A percentile compares a stretch with the other conserved stretches of the same genome.
Conservation (phyloP, 2,797 vertebrate genomes). For the Sitta carolinensis region DNA sequence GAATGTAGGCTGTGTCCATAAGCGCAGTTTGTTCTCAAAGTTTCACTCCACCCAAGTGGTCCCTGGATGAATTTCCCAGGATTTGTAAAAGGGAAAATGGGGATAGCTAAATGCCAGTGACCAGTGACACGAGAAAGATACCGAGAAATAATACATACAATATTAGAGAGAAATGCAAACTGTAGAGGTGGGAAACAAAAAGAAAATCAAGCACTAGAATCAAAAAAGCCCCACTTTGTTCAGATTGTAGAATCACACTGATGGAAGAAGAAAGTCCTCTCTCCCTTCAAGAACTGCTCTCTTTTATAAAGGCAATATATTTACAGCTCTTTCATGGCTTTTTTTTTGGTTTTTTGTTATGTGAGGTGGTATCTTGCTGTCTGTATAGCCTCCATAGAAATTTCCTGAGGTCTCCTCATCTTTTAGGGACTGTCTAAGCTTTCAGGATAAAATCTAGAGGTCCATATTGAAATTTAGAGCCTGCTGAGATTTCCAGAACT, state of each 20-base stretch:
- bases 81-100: background rate
- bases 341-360: background rate
- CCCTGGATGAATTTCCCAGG: background rate
- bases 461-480: background rate
- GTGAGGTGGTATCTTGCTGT: accelerated
- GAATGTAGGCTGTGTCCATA: background rate
- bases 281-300: background rate
- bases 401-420: background rate
- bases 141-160: background rate
- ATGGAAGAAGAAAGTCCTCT: background rate
- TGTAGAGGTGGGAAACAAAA: background rate
- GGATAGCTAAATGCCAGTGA: background rate
- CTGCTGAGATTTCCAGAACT: background rate
- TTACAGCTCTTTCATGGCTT: background rate
- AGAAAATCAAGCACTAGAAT: background rate
- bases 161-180: background rate
- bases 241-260: background rate
- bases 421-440: background rate
- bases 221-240: background rate
- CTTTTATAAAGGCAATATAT: background rate
- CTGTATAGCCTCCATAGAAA: background rate
- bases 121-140: background rate
- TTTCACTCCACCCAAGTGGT: background rate
- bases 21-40: background rate
- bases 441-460: background rate